A percentile compares a stretch with the other conserved stretches of the same genome.
Evolutionary conservation across 2,888 invertebrate genomes (phyloP).

Genomic region (Desoria tigrina): DNA sequence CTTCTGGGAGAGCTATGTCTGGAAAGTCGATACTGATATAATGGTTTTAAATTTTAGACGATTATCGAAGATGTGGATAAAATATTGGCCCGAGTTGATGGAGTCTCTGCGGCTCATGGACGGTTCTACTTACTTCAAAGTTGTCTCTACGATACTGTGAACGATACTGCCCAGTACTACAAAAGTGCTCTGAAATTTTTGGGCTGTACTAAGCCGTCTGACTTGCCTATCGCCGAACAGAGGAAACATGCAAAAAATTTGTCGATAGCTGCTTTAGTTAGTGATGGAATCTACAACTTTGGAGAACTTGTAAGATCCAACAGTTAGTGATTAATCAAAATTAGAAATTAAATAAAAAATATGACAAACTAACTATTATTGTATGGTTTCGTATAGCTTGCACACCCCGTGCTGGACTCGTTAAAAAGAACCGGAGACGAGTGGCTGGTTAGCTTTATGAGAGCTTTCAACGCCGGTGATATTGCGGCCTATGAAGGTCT

Average conservation of each 20-base stretch:
- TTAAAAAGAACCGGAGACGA: conserved; percentile 76
- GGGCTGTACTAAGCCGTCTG: conserved; percentile 72
- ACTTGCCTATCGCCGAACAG: conserved; percentile 67
- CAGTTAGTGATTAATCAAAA: neutral
- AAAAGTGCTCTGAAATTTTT: conserved; percentile 83
- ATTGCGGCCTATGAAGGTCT: conserved; percentile 72
- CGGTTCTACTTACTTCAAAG: conserved; percentile 91
- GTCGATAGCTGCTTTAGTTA: conserved; percentile 89
- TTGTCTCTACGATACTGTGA: conserved; percentile 83
- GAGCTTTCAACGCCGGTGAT: conserved; percentile 84
- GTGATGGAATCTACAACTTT: conserved; percentile 93
- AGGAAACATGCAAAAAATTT: conserved; percentile 83
- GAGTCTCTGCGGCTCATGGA: conserved; percentile 89
- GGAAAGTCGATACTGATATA: neutral
- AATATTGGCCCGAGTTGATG: conserved; percentile 83
- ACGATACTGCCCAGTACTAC: conserved; percentile 93
- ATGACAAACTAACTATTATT: conserved; percentile 6
- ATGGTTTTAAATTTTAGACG: conserved; percentile 58
- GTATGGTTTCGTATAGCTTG: conserved; percentile 65
- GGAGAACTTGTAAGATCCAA: conserved; percentile 82
- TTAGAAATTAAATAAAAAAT: conserved; percentile 8
- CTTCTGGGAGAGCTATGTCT: neutral
- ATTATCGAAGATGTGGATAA: conserved; percentile 84
- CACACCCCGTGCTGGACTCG: conserved; percentile 88
- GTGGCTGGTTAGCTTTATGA: conserved; percentile 84